Evolutionary conservation across 1,140 invertebrate species (phyloP).

Genomic region (Drosophila cardini): DNA sequence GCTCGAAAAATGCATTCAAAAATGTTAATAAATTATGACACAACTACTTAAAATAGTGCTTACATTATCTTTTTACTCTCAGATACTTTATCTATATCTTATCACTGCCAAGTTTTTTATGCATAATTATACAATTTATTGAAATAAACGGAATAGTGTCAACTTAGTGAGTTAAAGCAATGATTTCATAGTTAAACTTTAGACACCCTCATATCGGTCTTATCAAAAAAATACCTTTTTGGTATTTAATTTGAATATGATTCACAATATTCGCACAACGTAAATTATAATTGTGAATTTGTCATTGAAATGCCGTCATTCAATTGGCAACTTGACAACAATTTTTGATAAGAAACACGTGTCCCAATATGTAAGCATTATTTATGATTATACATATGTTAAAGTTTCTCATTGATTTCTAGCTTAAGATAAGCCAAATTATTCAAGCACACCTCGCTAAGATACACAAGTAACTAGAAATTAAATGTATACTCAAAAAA

Average conservation of each 20-base stretch:
- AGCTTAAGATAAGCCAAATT: slow-evolving; percentile 52
- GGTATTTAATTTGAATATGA: slow-evolving; percentile 45
- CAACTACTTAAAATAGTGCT: not conserved
- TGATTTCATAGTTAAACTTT: slow-evolving; percentile 16
- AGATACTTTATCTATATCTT: slow-evolving; percentile 6
- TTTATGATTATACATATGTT: too few relatives aligned
- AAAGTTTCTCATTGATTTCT: slow-evolving; percentile 45
- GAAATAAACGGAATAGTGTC: slow-evolving; percentile 12
- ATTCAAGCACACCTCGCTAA: slow-evolving; percentile 5
- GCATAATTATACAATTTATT: slow-evolving; percentile 16
- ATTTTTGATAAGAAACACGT: slow-evolving; percentile 30
- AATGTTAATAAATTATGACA: too few relatives aligned
- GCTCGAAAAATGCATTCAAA: too few relatives aligned
- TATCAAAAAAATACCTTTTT: slow-evolving; percentile 17
- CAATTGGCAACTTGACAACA: slow-evolving; percentile 13
- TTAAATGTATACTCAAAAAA: slow-evolving; percentile 7
- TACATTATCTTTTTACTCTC: not conserved
- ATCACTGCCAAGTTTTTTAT: slow-evolving; percentile 10
- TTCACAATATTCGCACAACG: slow-evolving; percentile 13
- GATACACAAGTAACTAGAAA: slow-evolving; percentile 18
- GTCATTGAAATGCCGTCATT: slow-evolving; percentile 35
- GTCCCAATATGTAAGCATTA: not conserved
- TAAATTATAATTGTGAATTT: slow-evolving; percentile 16
- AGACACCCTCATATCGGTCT: slow-evolving; percentile 21
- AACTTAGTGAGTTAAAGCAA: slow-evolving; percentile 6